These are phyloP conservation scores for Troides oblongomaculatus DNA, from an alignment of 2,888 invertebrate genomes.

Conservation along the genomic window DNA sequence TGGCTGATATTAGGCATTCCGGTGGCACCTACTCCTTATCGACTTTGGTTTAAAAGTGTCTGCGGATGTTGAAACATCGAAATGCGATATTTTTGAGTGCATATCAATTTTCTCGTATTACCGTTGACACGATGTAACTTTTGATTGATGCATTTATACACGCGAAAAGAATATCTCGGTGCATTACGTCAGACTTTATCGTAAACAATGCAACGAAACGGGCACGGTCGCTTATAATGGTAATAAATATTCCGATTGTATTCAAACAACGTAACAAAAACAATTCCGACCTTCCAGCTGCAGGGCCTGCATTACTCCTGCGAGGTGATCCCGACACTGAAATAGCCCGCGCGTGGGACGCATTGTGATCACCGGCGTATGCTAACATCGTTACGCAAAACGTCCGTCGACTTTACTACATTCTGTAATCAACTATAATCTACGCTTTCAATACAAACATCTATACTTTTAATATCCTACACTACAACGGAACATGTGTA, in stretches of 20 bases:
- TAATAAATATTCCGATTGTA: constrained; percentile 28
- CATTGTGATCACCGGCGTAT: constrained; percentile 48
- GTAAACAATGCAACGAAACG: constrained; percentile 16
- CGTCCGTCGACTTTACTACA: constrained; percentile 4
- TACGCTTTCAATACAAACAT: background rate
- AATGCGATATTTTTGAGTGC: no score
- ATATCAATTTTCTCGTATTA: no score
- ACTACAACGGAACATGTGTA: background rate
- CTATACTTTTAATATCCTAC: background rate
- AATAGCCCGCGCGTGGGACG: constrained; percentile 61
- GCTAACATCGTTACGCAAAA: background rate
- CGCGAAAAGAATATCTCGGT: background rate
- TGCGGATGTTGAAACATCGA: no score
- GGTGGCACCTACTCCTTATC: no score
- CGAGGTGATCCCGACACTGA: constrained; percentile 42
- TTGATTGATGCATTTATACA: no score
- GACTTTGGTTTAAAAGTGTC: no score
- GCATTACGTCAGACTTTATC: constrained; percentile 7
- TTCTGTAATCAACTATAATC: constrained; percentile 16
- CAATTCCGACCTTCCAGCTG: constrained; percentile 28
- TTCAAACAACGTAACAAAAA: constrained; percentile 14
- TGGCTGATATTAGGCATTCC: no score
- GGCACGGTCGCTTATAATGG: constrained; percentile 20
- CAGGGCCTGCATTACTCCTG: constrained; percentile 23
- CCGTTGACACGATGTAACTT: no score